Conservation (phyloP, 2,888 invertebrate species). For the Eustalomyia histrio region DNA sequence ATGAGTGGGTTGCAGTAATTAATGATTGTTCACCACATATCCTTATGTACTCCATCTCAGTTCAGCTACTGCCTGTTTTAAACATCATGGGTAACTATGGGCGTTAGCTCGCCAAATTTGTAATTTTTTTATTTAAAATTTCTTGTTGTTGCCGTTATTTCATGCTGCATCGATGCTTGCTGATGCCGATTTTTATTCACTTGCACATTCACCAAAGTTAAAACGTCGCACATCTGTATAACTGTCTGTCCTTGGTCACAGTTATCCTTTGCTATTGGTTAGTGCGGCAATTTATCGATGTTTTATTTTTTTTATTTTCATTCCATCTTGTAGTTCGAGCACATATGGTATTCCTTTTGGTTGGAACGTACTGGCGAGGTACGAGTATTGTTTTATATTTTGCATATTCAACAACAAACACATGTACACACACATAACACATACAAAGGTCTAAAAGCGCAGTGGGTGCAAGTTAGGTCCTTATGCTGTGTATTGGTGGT, state of each 20-base stretch:
- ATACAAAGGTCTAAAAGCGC: constrained; percentile 61
- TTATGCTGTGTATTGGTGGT: constrained; percentile 9
- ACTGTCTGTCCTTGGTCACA: constrained; percentile 55
- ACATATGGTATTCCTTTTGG: constrained; percentile 26
- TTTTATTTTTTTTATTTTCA: constrained; percentile 48
- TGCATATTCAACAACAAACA: constrained; percentile 62
- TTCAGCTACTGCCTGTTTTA: background rate
- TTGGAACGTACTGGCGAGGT: constrained; percentile 2
- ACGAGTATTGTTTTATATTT: constrained; percentile 61
- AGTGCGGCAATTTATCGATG: constrained; percentile 68
- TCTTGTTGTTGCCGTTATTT: constrained; percentile 45
- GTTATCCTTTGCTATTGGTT: constrained; percentile 68
- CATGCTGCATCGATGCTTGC: constrained; percentile 61
- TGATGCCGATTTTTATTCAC: constrained; percentile 57
- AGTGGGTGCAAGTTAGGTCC: constrained; percentile 60
- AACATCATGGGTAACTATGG: constrained; percentile 58
- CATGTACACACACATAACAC: no score
- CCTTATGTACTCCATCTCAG: background rate
- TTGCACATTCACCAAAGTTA: constrained; percentile 54
- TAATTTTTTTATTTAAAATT: constrained; percentile 5
- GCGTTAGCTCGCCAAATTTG: constrained; percentile 56
- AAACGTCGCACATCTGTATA: constrained; percentile 23
- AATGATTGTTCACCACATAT: constrained; percentile 52
- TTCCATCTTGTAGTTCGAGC: background rate
- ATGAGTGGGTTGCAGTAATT: constrained; percentile 64